Evolutionary conservation across 2,797 vertebrate genomes (phyloP).

Genomic region (Epinephelus coioides): DNA sequence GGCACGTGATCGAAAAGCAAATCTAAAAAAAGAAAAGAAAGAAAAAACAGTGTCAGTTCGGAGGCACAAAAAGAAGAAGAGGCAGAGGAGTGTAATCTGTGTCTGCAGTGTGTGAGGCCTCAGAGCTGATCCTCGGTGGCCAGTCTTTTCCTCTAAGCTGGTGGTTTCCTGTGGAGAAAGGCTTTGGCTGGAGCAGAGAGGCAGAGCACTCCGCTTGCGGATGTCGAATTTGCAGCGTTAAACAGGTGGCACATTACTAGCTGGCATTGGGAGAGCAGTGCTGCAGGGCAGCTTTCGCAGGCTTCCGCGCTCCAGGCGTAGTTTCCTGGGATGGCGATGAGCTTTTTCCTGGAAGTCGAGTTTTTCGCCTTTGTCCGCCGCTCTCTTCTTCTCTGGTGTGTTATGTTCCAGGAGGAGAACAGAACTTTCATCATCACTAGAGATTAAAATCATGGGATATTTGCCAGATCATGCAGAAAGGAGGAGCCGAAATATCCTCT

Average conservation of each 20-base stretch:
- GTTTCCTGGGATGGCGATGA: slow-evolving; percentile 46
- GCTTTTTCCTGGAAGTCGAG: slow-evolving; percentile 41
- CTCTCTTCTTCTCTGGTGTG: not conserved
- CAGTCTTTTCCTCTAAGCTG: slow-evolving; percentile 31
- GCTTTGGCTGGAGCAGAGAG: slow-evolving; percentile 36
- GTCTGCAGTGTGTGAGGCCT: slow-evolving; percentile 35
- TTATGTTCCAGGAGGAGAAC: not conserved
- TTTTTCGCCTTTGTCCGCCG: not conserved
- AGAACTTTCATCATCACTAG: not conserved
- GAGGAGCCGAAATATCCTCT: not conserved
- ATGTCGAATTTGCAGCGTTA: slow-evolving; percentile 56
- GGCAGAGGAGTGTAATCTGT: slow-evolving; percentile 18
- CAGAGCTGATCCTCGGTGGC: slow-evolving; percentile 41
- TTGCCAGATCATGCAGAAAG: slow-evolving; percentile 16
- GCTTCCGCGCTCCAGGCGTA: slow-evolving; percentile 41
- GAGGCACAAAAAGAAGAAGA: slow-evolving; percentile 2
- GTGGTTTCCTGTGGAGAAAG: slow-evolving; percentile 50
- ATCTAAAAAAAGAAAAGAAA: slow-evolving; percentile 3
- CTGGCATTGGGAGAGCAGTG: slow-evolving; percentile 57
- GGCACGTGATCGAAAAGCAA: slow-evolving; percentile 23
- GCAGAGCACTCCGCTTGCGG: slow-evolving; percentile 13
- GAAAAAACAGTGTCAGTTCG: not conserved
- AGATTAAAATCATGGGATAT: slow-evolving; percentile 3
- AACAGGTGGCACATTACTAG: slow-evolving; percentile 65
- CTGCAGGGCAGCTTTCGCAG: slow-evolving; percentile 60